Evolutionary conservation across 2,888 invertebrate species (phyloP), one percentile per base, ranked within the genome.

Genomic region (Melieria crassipennis): DNA sequence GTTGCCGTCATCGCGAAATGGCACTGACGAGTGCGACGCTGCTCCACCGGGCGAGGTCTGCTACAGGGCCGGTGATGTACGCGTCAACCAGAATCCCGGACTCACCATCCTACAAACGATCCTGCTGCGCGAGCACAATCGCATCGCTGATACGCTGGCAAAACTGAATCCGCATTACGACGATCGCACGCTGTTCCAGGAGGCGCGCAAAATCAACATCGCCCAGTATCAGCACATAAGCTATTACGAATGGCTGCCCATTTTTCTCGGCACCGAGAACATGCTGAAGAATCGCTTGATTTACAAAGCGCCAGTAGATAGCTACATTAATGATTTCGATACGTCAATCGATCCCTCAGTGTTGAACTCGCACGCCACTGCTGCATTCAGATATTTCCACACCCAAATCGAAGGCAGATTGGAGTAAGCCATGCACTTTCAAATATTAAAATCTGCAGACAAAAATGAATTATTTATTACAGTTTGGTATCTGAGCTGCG

Each of bases 1-100:
- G 91, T 89, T 92, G 1, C 94, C 95, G 0, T 88, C 91, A 69
- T 89, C 89, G 48, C 87, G 88, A 10, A 95, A 94, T 82, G 89
- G 90, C 5, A 91, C 92, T 0, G 88, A 90, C n/a, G 89, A 90
- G 43, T 95, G 95, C 81, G 91, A 91, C 79, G 89, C 90, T 0
- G 89, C 89, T 72, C 89, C 89, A 48, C 85, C 88, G 0, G 89
- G 89, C 72, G 93, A 94, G 84, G 90, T 93, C 50, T 95, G 95
- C 83, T 95, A 94, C 82, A 85, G 91, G 75, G 89, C 93, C 65
- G 94, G 94, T 6, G 88, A 88, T 77, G 79, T 83, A 10, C 85
- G 88, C n/a, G 85, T 87, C 0, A 88, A 88, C 75, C 88, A 88
- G 78, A 88, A 88, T 76, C 86, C 88, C 0, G 88, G 87, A 2